Evolutionary conservation across 2,888 invertebrate genomes (phyloP), one percentile per base, ranked within the genome.

Genomic region (Dexiosoma caninum): DNA sequence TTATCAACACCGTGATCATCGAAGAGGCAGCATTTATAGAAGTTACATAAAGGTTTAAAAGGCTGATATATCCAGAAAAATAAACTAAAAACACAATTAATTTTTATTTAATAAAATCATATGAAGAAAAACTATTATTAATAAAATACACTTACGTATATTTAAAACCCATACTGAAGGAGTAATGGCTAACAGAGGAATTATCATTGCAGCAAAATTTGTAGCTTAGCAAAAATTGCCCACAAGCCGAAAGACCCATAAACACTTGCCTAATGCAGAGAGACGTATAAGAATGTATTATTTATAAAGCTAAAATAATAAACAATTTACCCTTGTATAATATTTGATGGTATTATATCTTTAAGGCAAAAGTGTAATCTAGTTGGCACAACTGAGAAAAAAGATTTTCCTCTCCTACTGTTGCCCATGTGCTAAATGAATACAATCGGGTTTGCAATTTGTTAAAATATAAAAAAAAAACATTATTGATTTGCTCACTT

Each of bases 231-330:
- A 98, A 93, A 91, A 95, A 98, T 90, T 96, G 95, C 12, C 98
- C 97, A 89, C 97, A 97, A 85, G 96, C 95, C n/a, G 97, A 96
- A 87, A 98, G 95, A 7, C 98, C 98, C 94, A 98, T 96, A 88
- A 97, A 96, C 83, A 97, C 94, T 89, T 98, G 97, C 83, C 97
- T 96, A 85, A 75, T 72, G 35, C 1, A 44, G 2, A 40, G 72
- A n/a, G n/a, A n/a, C n/a, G n/a, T n/a, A n/a, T n/a, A n/a, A n/a
- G n/a, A 27, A 27, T 27, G 27, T 5, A 5, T 27, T 6, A 5
- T 3, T 27, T 27, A 27, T 27, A 27, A 27, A 27, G 4, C 14
- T 8, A 7, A n/a, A 12, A 44, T 19, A 19, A 19, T 51, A n/a
- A 30, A 9, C 8, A 51, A 76, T 85, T 85, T 75, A 89, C 89